Evolutionary conservation across 2,797 vertebrate genomes (phyloP).

Genomic region (Monodelphis domestica): DNA sequence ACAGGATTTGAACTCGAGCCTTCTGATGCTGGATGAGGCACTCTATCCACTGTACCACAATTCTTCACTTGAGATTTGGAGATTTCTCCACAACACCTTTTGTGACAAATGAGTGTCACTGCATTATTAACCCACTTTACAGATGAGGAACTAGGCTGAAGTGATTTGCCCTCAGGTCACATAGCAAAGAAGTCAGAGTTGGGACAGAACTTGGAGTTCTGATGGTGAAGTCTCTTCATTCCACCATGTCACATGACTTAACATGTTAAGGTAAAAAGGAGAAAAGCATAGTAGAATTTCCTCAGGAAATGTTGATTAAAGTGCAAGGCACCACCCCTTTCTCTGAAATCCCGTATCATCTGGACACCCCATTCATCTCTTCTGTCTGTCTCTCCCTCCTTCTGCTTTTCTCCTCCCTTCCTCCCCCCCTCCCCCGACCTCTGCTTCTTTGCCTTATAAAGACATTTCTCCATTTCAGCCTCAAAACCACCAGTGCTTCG

Average conservation of each 20-base stretch:
- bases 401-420: slow-evolving; percentile 20
- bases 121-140: background rate
- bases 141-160: background rate
- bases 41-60: background rate
- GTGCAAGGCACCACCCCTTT: slow-evolving; percentile 68
- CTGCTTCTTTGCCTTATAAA: slow-evolving; percentile 76
- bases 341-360: slow-evolving; percentile 76
- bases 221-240: background rate
- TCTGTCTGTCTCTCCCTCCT: slow-evolving; percentile 69
- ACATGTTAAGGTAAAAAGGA: background rate
- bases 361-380: slow-evolving; percentile 72
- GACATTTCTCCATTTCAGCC: slow-evolving; percentile 82
- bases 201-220: background rate
- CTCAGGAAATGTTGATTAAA: slow-evolving; percentile 66
- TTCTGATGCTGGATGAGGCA: background rate
- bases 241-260: background rate
- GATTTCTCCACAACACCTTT: background rate
- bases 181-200: background rate
- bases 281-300: background rate
- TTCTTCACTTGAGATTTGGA: background rate
- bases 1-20: background rate
- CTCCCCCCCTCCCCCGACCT: rapidly evolving
- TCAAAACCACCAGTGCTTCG: slow-evolving; percentile 83
- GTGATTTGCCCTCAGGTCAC: background rate
- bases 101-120: background rate